Conservation (phyloP, 1,140 invertebrate genomes). For the Drosophila murphyi region DNA sequence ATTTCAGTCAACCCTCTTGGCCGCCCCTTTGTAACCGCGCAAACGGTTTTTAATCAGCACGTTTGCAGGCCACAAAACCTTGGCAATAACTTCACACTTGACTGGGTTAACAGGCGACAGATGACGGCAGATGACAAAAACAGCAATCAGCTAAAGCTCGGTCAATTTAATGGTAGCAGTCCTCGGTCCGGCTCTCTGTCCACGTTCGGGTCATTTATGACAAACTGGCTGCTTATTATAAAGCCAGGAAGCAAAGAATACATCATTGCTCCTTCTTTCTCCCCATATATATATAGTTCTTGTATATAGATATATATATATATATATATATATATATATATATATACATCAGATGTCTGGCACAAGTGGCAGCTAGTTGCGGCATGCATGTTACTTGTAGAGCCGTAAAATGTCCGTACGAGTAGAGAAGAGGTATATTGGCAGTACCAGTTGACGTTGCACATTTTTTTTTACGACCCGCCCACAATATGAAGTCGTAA, state of each 20-base stretch:
- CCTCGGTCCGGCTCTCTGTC: conserved; percentile 37
- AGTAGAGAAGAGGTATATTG: conserved; percentile 20
- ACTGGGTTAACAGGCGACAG: conserved; percentile 44
- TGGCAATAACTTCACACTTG: conserved; percentile 67
- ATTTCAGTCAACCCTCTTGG: background rate
- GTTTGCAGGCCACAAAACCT: conserved; percentile 76
- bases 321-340: background rate
- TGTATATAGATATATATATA: conserved; percentile 2
- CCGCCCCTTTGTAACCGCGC: background rate
- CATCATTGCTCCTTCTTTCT: conserved; percentile 47
- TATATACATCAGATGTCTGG: conserved; percentile 61
- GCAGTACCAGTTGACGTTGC: conserved; percentile 66
- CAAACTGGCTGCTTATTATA: conserved; percentile 76
- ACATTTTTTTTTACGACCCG: conserved; percentile 78
- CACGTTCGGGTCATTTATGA: conserved; percentile 63
- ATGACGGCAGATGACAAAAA: conserved; percentile 30
- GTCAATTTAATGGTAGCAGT: conserved; percentile 44
- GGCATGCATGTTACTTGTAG: conserved; percentile 46
- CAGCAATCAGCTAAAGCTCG: conserved; percentile 37
- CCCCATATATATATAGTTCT: conserved; percentile 3
- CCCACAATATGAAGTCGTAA: conserved; percentile 83
- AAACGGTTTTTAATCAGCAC: conserved; percentile 59
- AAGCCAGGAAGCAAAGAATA: conserved; percentile 53
- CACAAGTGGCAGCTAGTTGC: conserved; percentile 71
- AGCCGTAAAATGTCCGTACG: conserved; percentile 69